Evolutionary conservation across 23 tunicate species (phyloP), one percentile per base, ranked within the genome.

Genomic region (Ascidia mentula): DNA sequence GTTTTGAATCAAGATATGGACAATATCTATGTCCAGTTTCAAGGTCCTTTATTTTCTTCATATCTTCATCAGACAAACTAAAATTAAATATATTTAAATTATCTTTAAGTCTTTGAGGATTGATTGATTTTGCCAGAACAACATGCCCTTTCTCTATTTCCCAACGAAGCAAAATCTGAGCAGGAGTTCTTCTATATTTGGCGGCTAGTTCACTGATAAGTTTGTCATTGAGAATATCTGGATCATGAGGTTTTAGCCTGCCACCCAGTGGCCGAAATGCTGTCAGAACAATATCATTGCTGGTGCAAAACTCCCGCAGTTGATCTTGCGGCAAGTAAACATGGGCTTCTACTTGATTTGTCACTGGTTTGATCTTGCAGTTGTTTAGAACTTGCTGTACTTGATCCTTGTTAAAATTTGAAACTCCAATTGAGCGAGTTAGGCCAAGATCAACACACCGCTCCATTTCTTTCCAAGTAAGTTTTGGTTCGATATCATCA

Each of bases 381-480:
- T 77, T 40, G n/a, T 89, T 73, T 8, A 89, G 45, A n/a, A 95
- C 74, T 40, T 75, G 30, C 36, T 82, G 88, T 33, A 81, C 42
- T 71, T 89, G 91, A 31, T 86, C 31, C 28, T 91, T 89, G 81
- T 86, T 90, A 72, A 90, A 96, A 59, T 96, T 96, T 17, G 92
- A 96, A 37, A 96, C 89, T 17, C 96, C 99, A 40, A 96, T 90
- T 31, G 83, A 82, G 34, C 73, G 74, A 15, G 94, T 81, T 0
- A 96, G 81, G 1, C 92, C 92, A 15, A 82, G 77, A 33, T 87
- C 90, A 0, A 87, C 92, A 80, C 99, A 96, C 60, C 79, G 59
- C 80, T 96, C 99, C 99, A 96, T 96, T 82, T 80, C 99, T 59
- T 79, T 79, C 99, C 99, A 96, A 32, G 89, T 90, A 24, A 82